Evolutionary conservation across 2,113 vertebrate genomes (phyloP), one percentile per base, ranked within the genome.

Genomic region (Diadophis punctatus): DNA sequence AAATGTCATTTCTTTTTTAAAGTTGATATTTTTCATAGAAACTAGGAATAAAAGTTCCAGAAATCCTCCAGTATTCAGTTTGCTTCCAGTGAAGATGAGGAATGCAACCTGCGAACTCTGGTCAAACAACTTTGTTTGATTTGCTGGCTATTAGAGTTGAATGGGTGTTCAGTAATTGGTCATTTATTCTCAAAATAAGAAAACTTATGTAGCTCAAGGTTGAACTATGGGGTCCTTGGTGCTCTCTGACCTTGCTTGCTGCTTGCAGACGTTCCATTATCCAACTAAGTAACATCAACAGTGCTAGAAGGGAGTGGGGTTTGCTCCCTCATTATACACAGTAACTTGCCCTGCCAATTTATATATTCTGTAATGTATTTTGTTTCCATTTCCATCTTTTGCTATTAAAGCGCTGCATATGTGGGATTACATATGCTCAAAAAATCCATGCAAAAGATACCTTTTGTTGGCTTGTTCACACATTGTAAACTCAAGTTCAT

Each of bases 81-180:
- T 91, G 49, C 49, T 94, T 93, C 91, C 93, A 95, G 89, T 93
- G 90, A 88, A 86, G 92, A 14, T 68, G 52, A 52, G 88, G 94
- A 68, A 93, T 46, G 46, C 84, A 63, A 86, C 30, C 46, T 87
- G 52, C 74, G 89, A 91, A 87, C 52, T 34, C 0, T 39, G 7
- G 34, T 7, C 25, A 16, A 2, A 43, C 39, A 74, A 20, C 63
- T 93, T 94, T 49, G 53, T 51, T 60, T 88, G 49, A 14, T 56
- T 93, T 93, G 92, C 23, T 68, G 94, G 48, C 87, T 92, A 92
- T 90, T 3, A 43, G 34, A 91, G 43, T 52, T 80, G 56, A 90
- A 80, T 27, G 56, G 85, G 16, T 52, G 10, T 8, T 23, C 52
- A 18, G 0, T 87, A 93, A 85, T 46, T 90, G 91, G 88, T 23